These are phyloP conservation scores for Synergus gifuensis DNA, from an alignment of 2,888 invertebrate genomes.

Conservation along the genomic window DNA sequence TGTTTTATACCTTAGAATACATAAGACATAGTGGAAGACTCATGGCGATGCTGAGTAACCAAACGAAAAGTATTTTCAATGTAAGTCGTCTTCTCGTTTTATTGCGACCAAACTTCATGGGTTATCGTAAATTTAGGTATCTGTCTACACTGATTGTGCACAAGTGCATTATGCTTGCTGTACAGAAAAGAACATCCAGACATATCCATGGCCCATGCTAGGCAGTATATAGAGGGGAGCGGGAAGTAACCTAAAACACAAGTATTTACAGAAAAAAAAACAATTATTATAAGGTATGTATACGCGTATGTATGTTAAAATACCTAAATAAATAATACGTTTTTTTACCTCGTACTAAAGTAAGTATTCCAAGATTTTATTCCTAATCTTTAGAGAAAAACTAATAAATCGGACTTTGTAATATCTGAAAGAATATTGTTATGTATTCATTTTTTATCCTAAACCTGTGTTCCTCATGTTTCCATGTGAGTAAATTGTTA, in stretches of 20 bases:
- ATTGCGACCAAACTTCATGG: slow-evolving; percentile 95
- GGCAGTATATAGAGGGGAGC: slow-evolving; percentile 89
- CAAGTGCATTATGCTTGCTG: slow-evolving; percentile 97
- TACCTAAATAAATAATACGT: not conserved
- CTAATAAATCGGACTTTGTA: too few relatives aligned
- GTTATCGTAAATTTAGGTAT: slow-evolving; percentile 93
- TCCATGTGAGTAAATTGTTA: too few relatives aligned
- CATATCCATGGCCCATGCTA: slow-evolving; percentile 94
- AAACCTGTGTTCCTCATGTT: too few relatives aligned
- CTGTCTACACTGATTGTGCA: slow-evolving; percentile 98
- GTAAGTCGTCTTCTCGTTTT: slow-evolving; percentile 91
- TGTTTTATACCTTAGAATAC: slow-evolving; percentile 91
- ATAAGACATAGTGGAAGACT: slow-evolving; percentile 93
- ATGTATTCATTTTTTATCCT: too few relatives aligned
- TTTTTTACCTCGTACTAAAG: slow-evolving; percentile 87
- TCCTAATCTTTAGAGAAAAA: too few relatives aligned
- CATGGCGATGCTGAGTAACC: slow-evolving; percentile 95
- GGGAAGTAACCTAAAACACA: slow-evolving; percentile 88
- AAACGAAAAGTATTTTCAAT: slow-evolving; percentile 95
- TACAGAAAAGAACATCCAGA: slow-evolving; percentile 96
- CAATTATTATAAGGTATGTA: not conserved
- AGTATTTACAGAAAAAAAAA: slow-evolving; percentile 46
- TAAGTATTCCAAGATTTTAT: slow-evolving; percentile 90
- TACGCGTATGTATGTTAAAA: too few relatives aligned
- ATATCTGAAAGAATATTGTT: too few relatives aligned